Conservation (phyloP, 1,140 invertebrate species). For the Cydia splendana region DNA sequence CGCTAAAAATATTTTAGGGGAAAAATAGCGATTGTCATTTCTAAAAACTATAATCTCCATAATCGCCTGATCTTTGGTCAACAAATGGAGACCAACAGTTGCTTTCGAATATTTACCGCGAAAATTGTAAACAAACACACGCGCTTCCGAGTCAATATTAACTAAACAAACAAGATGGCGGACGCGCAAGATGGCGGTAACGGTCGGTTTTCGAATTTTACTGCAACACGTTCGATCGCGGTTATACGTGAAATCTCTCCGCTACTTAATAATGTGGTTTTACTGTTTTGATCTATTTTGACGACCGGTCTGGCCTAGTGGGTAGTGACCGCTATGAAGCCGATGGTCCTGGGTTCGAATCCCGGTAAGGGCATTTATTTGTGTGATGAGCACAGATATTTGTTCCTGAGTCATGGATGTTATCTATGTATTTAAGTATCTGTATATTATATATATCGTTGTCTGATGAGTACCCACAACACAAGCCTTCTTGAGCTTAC, state of each 20-base stretch:
- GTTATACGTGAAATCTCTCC: constrained; percentile 15
- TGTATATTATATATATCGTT: too few relatives aligned
- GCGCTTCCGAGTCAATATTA: constrained; percentile 17
- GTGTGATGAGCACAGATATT: too few relatives aligned
- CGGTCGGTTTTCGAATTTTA: constrained; percentile 11
- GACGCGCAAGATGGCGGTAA: constrained; percentile 5
- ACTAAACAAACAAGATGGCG: constrained; percentile 20
- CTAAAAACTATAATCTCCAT: neutral
- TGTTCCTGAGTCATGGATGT: too few relatives aligned
- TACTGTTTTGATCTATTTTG: constrained; percentile 5
- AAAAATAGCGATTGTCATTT: neutral
- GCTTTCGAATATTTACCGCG: constrained; percentile 22
- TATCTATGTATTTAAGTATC: too few relatives aligned
- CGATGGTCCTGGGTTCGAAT: too few relatives aligned
- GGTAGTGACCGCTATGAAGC: too few relatives aligned
- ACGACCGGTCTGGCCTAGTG: too few relatives aligned
- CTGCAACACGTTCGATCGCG: constrained; percentile 4
- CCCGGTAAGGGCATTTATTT: too few relatives aligned
- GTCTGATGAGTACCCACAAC: too few relatives aligned
- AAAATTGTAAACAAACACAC: constrained; percentile 29
- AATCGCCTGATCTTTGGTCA: neutral
- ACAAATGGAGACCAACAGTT: neutral
- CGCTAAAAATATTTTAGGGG: too few relatives aligned
- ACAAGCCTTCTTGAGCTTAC: too few relatives aligned
- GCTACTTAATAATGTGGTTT: constrained; percentile 6